Evolutionary conservation across 2,888 invertebrate genomes (phyloP), one percentile per base, ranked within the genome.

Genomic region (Pharmacophagus antenor): DNA sequence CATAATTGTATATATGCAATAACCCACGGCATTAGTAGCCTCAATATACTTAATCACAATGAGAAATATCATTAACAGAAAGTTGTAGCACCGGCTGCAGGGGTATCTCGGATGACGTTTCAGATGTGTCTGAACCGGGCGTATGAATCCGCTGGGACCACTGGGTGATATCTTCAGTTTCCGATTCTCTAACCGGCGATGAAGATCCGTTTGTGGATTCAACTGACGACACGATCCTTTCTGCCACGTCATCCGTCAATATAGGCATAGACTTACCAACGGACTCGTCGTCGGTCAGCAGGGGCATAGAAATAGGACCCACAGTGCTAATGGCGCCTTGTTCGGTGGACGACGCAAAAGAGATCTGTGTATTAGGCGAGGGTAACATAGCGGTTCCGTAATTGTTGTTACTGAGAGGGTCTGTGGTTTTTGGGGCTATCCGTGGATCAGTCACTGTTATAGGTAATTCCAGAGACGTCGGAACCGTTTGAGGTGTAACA

Each of bases 401-500:
- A 50, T 76, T 76, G 23, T 70, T 76, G 61, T 73, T 74, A 62
- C 80, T 77, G 44, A 87, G 70, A n/a, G 91, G 88, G 63, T 85
- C 84, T 4, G 86, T 79, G 1, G 84, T 84, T 67, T 85, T 85
- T 5, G 93, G 92, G 15, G 94, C 93, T 71, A 95, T 95, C 63
- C 92, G 93, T 20, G 95, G 95, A 84, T 95, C 94, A 1, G 95
- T 95, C 20, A 95, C 94, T 0, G 95, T 95, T 53, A 95, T 95
- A 12, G 95, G 95, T 67, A 95, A 78, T 75, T 95, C 95, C 1
- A 95, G 88, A 1, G 95, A 94, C 12, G 94, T 93, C 20, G 95
- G 94, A 58, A 95, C 92, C 47, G 87, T 82, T 56, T 88, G 83
- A 21, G 92, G 84, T 41, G 92, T 87, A 4, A 93, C 92, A 20